Evolutionary conservation across 2,113 vertebrate species (phyloP).

Genomic region (Pundamilia nyererei): DNA sequence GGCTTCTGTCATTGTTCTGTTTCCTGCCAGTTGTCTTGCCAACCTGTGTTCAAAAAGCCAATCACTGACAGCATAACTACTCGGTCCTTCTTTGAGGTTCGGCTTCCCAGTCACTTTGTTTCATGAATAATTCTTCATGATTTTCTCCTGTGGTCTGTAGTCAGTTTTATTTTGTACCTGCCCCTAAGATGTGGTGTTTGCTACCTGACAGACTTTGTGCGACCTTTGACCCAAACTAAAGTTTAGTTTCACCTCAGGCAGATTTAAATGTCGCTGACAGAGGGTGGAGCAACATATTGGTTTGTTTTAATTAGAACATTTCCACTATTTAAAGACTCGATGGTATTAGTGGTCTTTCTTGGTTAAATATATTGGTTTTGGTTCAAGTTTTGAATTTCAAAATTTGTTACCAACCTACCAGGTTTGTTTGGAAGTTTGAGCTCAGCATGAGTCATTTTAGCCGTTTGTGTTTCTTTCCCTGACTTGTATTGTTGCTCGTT

Average conservation of each 20-base stretch:
- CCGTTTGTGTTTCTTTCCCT: background rate
- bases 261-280: accelerated
- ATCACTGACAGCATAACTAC: background rate
- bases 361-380: background rate
- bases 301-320: background rate
- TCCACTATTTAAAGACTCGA: background rate
- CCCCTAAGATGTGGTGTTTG: background rate
- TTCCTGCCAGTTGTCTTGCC: background rate
- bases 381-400: background rate
- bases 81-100: accelerated
- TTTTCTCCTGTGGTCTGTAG: accelerated
- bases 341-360: background rate
- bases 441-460: background rate
- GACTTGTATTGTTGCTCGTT: accelerated
- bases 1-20: background rate
- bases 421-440: background rate
- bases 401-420: background rate
- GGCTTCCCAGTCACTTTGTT: accelerated
- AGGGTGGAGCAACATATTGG: background rate
- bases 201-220: background rate
- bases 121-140: accelerated
- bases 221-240: background rate
- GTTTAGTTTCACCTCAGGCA: background rate
- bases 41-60: background rate
- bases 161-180: background rate